Evolutionary conservation across 2,113 vertebrate genomes (phyloP), one percentile per base, ranked within the genome.

Genomic region (Onychostoma macrolepis): DNA sequence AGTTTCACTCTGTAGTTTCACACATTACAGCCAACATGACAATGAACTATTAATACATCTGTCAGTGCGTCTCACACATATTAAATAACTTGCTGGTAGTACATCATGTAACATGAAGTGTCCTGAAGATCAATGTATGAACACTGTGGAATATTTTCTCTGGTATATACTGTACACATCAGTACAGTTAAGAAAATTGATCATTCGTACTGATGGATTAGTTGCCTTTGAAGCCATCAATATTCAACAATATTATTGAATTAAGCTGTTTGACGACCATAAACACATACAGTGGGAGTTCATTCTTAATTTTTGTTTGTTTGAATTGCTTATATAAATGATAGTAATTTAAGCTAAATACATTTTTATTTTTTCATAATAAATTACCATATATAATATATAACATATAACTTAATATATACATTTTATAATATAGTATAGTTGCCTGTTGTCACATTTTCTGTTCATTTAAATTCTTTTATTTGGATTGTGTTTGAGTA

Each of bases 1-100:
- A 77, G 87, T 48, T 78, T 91, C 65, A 65, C 36, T 74, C n/a
- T 50, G 48, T 41, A 38, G 84, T 87, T 86, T 91, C 56, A 87
- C 56, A 53, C 45, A 13, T 45, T 28, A 24, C 13, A 65, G 56
- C 67, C 36, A 80, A 36, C 48, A 13, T 81, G 24, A 28, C 13
- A 81, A 28, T 65, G 6, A 45, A 65, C 58, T 45, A 45, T 81
- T 3, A 13, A 38, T n/a, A 38, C 19, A 79, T 8, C 2, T 21
- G 67, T 33, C 65, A 72, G 33, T n/a, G 72, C 0, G 1, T 75
- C n/a, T 75, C 24, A 78, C 76, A 78, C 28, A 79, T 58, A 56
- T 43, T 75, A 26, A 13, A 45, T 26, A 45, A 38, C 69, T 38
- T 71, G 38, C 21, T 75, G 11, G 6, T 26, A 75, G 38, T n/a